Base-by-base conservation (phyloP, 2,113 vertebrate species). In the Syrmaticus mikado region DNA sequence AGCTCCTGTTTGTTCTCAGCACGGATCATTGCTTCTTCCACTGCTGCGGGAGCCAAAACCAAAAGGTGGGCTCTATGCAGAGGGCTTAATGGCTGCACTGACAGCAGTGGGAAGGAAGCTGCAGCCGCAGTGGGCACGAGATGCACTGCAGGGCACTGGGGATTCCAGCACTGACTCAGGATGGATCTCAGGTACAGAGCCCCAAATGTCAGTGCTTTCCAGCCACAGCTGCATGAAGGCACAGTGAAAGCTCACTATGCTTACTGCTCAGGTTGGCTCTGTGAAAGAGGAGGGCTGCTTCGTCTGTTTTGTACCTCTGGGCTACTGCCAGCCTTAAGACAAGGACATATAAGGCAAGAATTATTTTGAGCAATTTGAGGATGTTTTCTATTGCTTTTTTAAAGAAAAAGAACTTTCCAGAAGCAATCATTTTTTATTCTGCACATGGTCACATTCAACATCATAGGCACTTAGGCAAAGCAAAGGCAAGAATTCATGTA, bases 11-110 rank as follows among this genome's bases (percentile, higher is more conserved):
- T 94, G 89, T 66, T 93, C 95, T 84, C 84, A 53, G 40, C 90
- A 95, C 6, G 92, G 95, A 91, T 97, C 95, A 77, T 77, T 92
- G 92, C 95, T 73, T 72, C 77, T 83, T 92, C 61, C 79, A 71
- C 61, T 0, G 0, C 82, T 32, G 46, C 0, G 0, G 91, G 53
- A 93, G 70, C n/a, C 72, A 45, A 53, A 79, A 65, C 40, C 46
- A 85, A 88, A 85, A 71, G 43, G 38, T 27, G 52, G 43, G 57
- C 57, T 84, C 73, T 70, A 50, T 64, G 64, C 28, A 53, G 90
- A 89, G 52, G 28, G 34, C 60, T 93, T 58, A 65, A 74, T 64
- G 30, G 36, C 70, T 46, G 32, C 21, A n/a, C 8, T 4, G 13
- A 27, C 12, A 4, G 11, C 68, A 4, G 18, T 4, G 45, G 87